phyloP scores from a whole-genome alignment of 2,113 vertebrate species.

The Rhizomys pruinosus region DNA sequence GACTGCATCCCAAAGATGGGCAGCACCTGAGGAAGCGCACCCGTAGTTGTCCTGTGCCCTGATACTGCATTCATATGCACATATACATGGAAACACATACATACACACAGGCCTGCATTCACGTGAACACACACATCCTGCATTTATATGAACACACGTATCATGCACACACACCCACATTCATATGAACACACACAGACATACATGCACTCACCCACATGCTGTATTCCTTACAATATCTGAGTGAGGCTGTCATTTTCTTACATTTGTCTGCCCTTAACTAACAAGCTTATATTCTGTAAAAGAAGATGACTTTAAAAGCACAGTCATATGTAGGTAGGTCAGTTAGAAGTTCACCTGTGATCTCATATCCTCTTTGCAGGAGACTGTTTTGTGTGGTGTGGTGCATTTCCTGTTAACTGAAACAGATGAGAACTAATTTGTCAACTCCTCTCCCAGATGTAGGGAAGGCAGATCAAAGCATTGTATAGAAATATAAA shows the following conservation, averaged over 20 bases:
- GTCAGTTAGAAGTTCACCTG: not conserved
- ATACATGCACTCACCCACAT: not conserved
- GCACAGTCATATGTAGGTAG: not conserved
- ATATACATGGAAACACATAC: not conserved
- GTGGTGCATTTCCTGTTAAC: not conserved
- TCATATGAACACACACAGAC: not conserved
- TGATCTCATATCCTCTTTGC: not conserved
- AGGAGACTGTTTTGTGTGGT: not conserved
- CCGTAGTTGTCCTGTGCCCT: too few relatives aligned
- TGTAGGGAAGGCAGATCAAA: not conserved
- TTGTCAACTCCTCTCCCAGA: not conserved
- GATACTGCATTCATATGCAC: not conserved
- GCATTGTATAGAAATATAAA: not conserved
- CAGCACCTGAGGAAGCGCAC: not conserved
- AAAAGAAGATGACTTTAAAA: not conserved
- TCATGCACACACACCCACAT: not conserved
- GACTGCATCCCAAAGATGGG: not conserved
- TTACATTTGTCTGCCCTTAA: not conserved
- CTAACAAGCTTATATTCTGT: not conserved
- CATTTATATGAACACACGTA: too few relatives aligned
- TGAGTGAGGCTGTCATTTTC: not conserved
- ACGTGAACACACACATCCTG: too few relatives aligned
- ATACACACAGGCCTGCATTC: too few relatives aligned
- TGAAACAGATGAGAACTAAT: not conserved
- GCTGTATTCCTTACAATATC: not conserved